Base-by-base conservation (phyloP, 1,140 invertebrate genomes). In the Sitodiplosis mosellana region DNA sequence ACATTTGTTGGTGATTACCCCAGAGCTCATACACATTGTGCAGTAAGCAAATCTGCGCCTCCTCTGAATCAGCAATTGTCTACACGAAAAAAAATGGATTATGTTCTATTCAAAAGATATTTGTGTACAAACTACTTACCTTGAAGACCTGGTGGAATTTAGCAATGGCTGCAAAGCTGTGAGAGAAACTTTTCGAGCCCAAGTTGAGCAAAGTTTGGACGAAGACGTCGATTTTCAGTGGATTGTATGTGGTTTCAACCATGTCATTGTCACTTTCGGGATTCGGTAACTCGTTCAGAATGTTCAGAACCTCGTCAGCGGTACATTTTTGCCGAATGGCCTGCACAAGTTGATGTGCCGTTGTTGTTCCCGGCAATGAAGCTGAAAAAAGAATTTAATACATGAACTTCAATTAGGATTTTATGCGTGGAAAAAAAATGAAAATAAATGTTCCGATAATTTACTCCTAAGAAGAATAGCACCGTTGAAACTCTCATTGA, bases 91-190 rank as follows among this genome's bases (percentile, higher is more conserved):
- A 49, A 47, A 27, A 27, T n/a, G n/a, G n/a, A n/a, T n/a, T n/a
- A 20, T 48, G 17, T 48, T 46, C n/a, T 46, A 38, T 3, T 14
- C 12, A n/a, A 38, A n/a, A 38, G 7, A 8, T 14, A 14, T 34
- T 8, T 7, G 7, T 34, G 45, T 46, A 50, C 42, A 14, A 15
- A 14, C 2, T 3, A 48, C 48, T 56, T 68, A 83, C 81, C 68
- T 94, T 93, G 55, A 97, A 87, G 1, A 95, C 84, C 58, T 85
- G 79, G 66, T 94, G 87, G 61, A 94, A 98, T 72, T 97, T 97
- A 17, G 88, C 88, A 55, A 99, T 87, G 34, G 91, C 93, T 14
- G 94, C 88, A 68, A 97, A 98, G 55, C 89, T 90, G 61, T 99
- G 95, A 53, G 91, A 95, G 59, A 98, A 94, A 58, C 91, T 96